Percentiles rank a stretch among this genome's conserved stretches.
Evolutionary conservation across 2,888 invertebrate species (phyloP).

Genomic region (Lydus trimaculatus): DNA sequence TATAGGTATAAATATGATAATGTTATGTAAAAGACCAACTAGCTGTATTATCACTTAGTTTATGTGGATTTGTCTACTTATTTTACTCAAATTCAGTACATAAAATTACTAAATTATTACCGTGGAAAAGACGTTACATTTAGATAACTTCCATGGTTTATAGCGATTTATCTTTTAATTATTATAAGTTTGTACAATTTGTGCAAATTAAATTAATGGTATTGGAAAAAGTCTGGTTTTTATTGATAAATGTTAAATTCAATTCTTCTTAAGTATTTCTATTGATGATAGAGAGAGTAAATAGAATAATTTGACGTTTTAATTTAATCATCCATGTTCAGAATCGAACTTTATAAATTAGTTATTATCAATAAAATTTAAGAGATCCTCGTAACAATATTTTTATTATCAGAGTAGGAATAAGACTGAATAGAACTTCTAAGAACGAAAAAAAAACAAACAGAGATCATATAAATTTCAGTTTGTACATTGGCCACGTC

Average conservation of each 20-base stretch:
- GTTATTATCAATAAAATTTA: slow-evolving; percentile 26
- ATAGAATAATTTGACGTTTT: not conserved
- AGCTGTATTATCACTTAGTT: slow-evolving; percentile 28
- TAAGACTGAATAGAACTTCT: too few species aligned
- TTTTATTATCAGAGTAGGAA: slow-evolving; percentile 39
- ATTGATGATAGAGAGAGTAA: too few species aligned
- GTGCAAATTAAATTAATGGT: too few species aligned
- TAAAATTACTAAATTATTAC: slow-evolving; percentile 10
- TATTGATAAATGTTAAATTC: too few species aligned
- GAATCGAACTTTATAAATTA: slow-evolving; percentile 26
- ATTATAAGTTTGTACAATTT: too few species aligned
- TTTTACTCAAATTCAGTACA: slow-evolving; percentile 1
- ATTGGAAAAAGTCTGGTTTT: too few species aligned
- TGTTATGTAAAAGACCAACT: slow-evolving; percentile 38
- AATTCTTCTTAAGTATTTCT: too few species aligned
- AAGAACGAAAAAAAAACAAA: slow-evolving; percentile 39
- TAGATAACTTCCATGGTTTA: not conserved
- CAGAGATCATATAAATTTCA: slow-evolving; percentile 55
- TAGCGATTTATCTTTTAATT: too few species aligned
- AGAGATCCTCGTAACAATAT: slow-evolving; percentile 34
- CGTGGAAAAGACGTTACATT: not conserved
- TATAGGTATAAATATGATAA: slow-evolving; percentile 48
- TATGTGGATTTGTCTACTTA: slow-evolving; percentile 12
- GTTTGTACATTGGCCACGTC: slow-evolving; percentile 54
- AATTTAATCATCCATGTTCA: slow-evolving; percentile 20